These are phyloP conservation scores for Drosophila nigricruria DNA, from an alignment of 2,888 invertebrate genomes.

Conservation along the genomic window DNA sequence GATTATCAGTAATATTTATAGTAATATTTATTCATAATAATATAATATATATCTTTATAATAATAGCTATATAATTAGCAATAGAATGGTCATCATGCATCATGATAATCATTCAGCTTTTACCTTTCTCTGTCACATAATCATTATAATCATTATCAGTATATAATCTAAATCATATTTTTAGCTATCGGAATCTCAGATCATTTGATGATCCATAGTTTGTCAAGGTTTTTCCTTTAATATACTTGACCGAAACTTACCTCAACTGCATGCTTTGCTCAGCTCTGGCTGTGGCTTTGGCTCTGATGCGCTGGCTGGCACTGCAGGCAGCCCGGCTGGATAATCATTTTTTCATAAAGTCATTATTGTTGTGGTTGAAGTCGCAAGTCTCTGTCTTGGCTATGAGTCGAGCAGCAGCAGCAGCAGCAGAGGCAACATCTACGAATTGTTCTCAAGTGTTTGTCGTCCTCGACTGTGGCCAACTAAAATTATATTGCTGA, in stretches of 20 bases:
- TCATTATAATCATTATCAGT: background rate
- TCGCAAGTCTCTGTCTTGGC: constrained; percentile 30
- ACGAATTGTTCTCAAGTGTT: constrained; percentile 76
- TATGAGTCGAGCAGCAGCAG: constrained; percentile 3
- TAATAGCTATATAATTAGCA: no score
- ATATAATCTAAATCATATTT: background rate
- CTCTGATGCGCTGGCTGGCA: background rate
- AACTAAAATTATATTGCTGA: constrained; percentile 69
- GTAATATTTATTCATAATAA: no score
- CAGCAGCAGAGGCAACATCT: constrained; percentile 24
- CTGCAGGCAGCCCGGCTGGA: constrained; percentile 52
- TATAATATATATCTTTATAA: no score
- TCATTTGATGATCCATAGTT: constrained; percentile 17
- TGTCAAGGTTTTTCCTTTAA: constrained; percentile 53
- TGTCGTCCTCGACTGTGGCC: constrained; percentile 62
- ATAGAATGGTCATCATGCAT: no score
- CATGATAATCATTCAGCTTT: no score
- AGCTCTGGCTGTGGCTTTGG: constrained; percentile 26
- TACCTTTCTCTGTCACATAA: no score
- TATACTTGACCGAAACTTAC: constrained; percentile 49
- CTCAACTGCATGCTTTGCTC: constrained; percentile 15
- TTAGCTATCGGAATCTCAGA: background rate
- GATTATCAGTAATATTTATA: no score
- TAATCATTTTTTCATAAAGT: constrained; percentile 80
- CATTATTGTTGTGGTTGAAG: constrained; percentile 76